Conservation (phyloP, 2,888 invertebrate species). For the Holacanthella duospinosa region DNA sequence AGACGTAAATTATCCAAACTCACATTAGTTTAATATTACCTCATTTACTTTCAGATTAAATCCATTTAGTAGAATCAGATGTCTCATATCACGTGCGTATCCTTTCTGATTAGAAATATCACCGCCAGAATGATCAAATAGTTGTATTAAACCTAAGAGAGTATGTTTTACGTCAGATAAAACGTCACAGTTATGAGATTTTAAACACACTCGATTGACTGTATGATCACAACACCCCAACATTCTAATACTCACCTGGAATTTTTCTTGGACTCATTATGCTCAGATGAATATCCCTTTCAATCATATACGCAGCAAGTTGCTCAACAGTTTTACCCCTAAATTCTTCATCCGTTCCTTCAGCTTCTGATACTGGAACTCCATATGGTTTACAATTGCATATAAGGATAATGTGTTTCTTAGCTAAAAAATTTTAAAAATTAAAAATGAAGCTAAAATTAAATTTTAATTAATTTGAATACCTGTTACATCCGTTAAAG, state of each 20-base stretch:
- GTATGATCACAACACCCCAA: too few species aligned
- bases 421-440: too few species aligned
- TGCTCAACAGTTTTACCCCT: constrained; percentile 73
- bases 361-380: constrained; percentile 65
- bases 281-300: constrained; percentile 75
- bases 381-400: constrained; percentile 87
- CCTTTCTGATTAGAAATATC: constrained; percentile 76
- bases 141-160: constrained; percentile 55
- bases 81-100: constrained; percentile 78
- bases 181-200: too few species aligned
- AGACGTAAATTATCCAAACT: too few species aligned
- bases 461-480: background rate
- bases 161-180: too few species aligned
- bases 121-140: constrained; percentile 84
- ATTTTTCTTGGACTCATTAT: constrained; percentile 81
- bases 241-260: constrained; percentile 46
- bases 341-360: constrained; percentile 45
- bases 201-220: too few species aligned
- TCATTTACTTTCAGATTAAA: constrained; percentile 47
- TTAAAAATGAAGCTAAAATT: background rate
- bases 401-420: constrained; percentile 65
- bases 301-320: constrained; percentile 63
- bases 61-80: constrained; percentile 65
- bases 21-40: too few species aligned
- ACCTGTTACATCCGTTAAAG: constrained; percentile 17